phyloP scores from a whole-genome alignment of 2,797 vertebrate genomes.

The Eupleurogrammus muticus region DNA sequence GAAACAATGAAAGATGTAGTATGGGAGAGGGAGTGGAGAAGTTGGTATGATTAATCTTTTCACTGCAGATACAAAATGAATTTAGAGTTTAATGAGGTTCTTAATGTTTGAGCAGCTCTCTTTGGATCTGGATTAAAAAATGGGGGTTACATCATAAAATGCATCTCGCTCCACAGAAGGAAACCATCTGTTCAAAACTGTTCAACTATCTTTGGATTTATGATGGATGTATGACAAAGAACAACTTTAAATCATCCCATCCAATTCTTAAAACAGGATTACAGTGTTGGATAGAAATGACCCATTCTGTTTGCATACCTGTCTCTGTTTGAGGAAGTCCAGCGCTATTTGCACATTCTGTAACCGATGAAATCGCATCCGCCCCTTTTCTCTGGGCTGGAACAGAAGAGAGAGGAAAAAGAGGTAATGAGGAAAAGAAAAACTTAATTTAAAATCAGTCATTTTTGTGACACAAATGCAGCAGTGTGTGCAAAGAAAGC shows the following conservation, averaged over 20 bases:
- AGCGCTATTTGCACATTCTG: slow-evolving; percentile 99
- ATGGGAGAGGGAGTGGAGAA: background rate
- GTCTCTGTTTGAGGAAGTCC: slow-evolving; percentile 97
- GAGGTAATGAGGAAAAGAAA: slow-evolving; percentile 8
- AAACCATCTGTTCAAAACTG: background rate
- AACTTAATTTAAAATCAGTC: background rate
- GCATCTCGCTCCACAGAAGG: slow-evolving; percentile 8
- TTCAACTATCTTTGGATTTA: no score
- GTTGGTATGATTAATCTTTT: background rate
- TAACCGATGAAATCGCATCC: slow-evolving; percentile 97
- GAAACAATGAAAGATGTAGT: background rate
- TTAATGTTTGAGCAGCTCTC: background rate
- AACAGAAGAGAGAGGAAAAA: slow-evolving; percentile 20
- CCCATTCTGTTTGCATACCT: slow-evolving; percentile 80
- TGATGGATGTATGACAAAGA: no score
- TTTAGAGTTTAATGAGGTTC: background rate
- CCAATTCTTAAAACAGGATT: background rate
- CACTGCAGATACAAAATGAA: background rate
- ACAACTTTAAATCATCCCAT: no score
- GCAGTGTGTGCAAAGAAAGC: slow-evolving; percentile 52
- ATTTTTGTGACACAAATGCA: slow-evolving; percentile 50
- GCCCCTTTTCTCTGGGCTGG: slow-evolving; percentile 96
- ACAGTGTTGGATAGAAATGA: background rate
- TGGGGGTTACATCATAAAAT: background rate
- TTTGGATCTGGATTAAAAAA: background rate